Evolutionary conservation across 2,113 vertebrate species (phyloP), one percentile per base, ranked within the genome.

Genomic region (Geococcyx californianus): DNA sequence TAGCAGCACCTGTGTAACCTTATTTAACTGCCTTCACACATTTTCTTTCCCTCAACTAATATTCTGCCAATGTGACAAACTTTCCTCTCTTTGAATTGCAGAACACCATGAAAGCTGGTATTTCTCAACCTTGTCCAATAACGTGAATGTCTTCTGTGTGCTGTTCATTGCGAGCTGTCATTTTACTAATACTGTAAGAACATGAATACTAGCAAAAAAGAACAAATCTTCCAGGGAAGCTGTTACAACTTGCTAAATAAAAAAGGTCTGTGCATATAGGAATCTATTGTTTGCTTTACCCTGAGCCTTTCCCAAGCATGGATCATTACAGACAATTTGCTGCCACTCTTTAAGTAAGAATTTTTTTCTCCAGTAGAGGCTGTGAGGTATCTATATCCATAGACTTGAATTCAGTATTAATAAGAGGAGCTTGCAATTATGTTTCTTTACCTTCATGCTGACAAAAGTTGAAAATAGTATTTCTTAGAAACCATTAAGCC

Each of bases 1-100:
- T 84, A 97, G 88, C 70, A 92, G 87, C 94, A 97, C 97, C 96
- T 97, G 95, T 95, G 85, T 95, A 97, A 94, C 95, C 91, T 97
- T 92, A 80, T 34, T 96, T 97, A 96, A 96, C 90, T 95, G 81
- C 73, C 74, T 96, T 94, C 75, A 95, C 87, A 90, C 91, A 38
- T 91, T 95, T 95, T 73, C 82, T 66, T 83, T 90, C 74, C 80
- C 81, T 85, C 54, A 84, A 55, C 34, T 81, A 89, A 86, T 81
- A 84, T 47, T 94, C 59, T 94, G 93, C 94, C 94, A 96, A 66
- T 83, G 84, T 92, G 73, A 95, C 95, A 95, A 96, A 97, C 81
- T 92, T 96, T 95, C 89, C 84, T 80, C 31, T 75, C 90, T 95
- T 94, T 94, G 56, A 95, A 93, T 77, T 92, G 54, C 64, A 94